These are phyloP conservation scores for Machaerirhynchus nigripectus DNA, from an alignment of 2,113 vertebrate species.

Conservation along the genomic window DNA sequence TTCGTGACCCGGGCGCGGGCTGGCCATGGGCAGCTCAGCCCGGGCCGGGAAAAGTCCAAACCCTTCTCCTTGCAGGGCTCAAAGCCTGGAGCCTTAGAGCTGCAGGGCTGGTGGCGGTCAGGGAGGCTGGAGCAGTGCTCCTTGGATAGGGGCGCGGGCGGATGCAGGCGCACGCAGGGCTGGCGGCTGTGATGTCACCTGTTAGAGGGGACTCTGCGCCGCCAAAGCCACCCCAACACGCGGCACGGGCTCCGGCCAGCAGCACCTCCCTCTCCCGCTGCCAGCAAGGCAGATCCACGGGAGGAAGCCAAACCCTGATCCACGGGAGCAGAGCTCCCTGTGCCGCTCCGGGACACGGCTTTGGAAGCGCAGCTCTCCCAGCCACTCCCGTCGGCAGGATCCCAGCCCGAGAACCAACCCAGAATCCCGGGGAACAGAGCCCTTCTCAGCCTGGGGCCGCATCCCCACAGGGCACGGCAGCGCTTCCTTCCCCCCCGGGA, in stretches of 20 bases:
- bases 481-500: background rate
- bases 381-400: rapidly evolving
- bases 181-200: background rate
- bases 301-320: background rate
- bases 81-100: background rate
- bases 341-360: rapidly evolving
- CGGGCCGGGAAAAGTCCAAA: background rate
- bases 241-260: rapidly evolving
- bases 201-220: background rate
- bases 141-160: rapidly evolving
- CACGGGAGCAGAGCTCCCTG: rapidly evolving
- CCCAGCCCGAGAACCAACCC: background rate
- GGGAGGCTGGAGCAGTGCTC: background rate
- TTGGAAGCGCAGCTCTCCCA: background rate
- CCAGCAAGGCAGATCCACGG: rapidly evolving
- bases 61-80: background rate
- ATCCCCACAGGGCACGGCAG: background rate
- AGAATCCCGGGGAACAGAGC: background rate
- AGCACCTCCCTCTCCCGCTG: background rate
- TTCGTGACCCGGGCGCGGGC: rapidly evolving
- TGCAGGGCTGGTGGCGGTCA: background rate
- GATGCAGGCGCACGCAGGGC: rapidly evolving
- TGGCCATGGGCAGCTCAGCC: background rate
- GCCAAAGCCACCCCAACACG: background rate
- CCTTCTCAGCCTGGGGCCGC: rapidly evolving